Evolutionary conservation across 2,888 invertebrate species (phyloP).

Genomic region (Nemapogon koenigi): DNA sequence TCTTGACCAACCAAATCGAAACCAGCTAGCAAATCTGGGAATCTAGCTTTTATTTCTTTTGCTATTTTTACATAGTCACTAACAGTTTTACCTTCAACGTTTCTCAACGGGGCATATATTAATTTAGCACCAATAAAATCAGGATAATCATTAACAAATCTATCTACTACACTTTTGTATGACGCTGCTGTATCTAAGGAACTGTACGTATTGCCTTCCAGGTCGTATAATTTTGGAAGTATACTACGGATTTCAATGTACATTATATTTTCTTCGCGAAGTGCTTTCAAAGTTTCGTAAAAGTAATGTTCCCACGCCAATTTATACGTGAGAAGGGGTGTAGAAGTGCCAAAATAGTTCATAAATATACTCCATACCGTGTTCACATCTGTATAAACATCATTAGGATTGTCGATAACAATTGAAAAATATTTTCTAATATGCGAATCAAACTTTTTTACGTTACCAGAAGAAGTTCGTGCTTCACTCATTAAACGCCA

Average conservation of each 20-base stretch:
- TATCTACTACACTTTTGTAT: slow-evolving; percentile 61
- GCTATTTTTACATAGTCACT: slow-evolving; percentile 51
- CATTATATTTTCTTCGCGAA: slow-evolving; percentile 72
- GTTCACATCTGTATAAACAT: slow-evolving; percentile 60
- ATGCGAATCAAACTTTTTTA: slow-evolving; percentile 55
- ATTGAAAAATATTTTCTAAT: slow-evolving; percentile 62
- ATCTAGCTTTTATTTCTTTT: slow-evolving; percentile 41
- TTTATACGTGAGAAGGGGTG: slow-evolving; percentile 63
- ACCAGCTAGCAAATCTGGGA: slow-evolving; percentile 76
- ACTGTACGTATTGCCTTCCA: slow-evolving; percentile 65
- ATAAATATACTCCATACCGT: slow-evolving; percentile 67
- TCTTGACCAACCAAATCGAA: slow-evolving; percentile 86
- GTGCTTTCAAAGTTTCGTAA: slow-evolving; percentile 67
- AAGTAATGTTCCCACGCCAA: slow-evolving; percentile 73
- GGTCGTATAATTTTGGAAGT: slow-evolving; percentile 69
- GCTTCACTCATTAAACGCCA: slow-evolving; percentile 61
- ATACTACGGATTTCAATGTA: slow-evolving; percentile 73
- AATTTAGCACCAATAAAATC: slow-evolving; percentile 72
- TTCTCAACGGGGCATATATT: slow-evolving; percentile 71
- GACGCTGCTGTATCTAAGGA: slow-evolving; percentile 58
- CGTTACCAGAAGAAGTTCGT: slow-evolving; percentile 47
- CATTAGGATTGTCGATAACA: slow-evolving; percentile 47
- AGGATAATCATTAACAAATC: slow-evolving; percentile 65
- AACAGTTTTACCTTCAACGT: slow-evolving; percentile 39
- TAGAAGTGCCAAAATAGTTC: slow-evolving; percentile 57